These are phyloP conservation scores for Eupithecia vulgata DNA, from an alignment of 2,888 invertebrate species.

Conservation along the genomic window DNA sequence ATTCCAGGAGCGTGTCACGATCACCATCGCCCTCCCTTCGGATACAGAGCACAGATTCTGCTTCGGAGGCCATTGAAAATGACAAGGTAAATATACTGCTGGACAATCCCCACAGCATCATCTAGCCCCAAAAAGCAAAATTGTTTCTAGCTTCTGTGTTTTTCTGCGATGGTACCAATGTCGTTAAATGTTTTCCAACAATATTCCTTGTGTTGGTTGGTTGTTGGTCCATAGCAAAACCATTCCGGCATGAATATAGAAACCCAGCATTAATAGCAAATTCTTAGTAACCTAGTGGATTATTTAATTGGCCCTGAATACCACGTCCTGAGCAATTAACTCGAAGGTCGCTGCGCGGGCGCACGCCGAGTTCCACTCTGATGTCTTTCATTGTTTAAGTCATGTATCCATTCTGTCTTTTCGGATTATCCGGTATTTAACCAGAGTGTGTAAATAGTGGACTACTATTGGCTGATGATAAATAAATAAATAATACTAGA, in stretches of 20 bases:
- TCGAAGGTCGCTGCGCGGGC: not conserved
- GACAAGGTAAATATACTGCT: slow-evolving; percentile 64
- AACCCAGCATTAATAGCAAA: slow-evolving; percentile 28
- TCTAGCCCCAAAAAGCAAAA: too few relatives aligned
- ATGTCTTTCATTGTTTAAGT: not conserved
- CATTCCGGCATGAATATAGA: not conserved
- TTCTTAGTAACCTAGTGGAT: not conserved
- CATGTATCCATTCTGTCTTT: not conserved
- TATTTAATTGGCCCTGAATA: not conserved
- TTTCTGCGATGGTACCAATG: too few relatives aligned
- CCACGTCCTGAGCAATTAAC: not conserved
- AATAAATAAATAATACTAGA: too few relatives aligned
- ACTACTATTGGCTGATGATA: too few relatives aligned
- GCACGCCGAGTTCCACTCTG: not conserved
- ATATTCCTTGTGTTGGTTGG: too few relatives aligned
- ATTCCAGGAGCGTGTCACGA: slow-evolving; percentile 79
- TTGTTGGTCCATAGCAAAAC: not conserved
- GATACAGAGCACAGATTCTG: slow-evolving; percentile 56
- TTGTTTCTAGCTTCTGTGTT: too few relatives aligned
- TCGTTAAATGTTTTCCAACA: too few relatives aligned
- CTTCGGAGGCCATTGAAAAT: slow-evolving; percentile 67
- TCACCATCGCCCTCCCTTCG: slow-evolving; percentile 79
- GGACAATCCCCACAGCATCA: too few relatives aligned
- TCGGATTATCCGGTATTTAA: not conserved
- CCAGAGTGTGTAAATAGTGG: too few relatives aligned